Base-by-base conservation (phyloP, 2,888 invertebrate genomes). In the Thymelicus lineola region DNA sequence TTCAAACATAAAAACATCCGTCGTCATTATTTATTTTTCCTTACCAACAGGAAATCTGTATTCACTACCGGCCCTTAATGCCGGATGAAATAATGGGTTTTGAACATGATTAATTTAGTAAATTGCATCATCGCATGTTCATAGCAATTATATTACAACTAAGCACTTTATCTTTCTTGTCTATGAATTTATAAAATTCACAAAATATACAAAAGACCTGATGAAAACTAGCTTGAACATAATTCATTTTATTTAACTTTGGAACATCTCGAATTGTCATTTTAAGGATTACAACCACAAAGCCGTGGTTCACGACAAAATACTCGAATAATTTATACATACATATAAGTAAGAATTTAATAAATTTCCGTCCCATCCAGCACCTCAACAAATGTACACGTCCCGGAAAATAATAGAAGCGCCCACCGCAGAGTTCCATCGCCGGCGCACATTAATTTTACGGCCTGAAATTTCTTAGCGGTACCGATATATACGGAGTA, bases 381-480 rank as follows among this genome's bases (percentile, higher is more conserved):
- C 1, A 58, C 17, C 15, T 20, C 7, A 9, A 53, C 55, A n/a
- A 17, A 57, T 12, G 45, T 17, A 28, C 28, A 12, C 60, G 50
- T 69, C 68, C 71, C 46, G 71, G 72, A 68, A 75, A 68, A 76
- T 75, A 78, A 80, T 76, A 73, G 74, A 72, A 66, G 63, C 58
- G 72, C 75, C 80, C 76, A 78, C 79, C 80, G 74, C 72, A 74
- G 73, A 67, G 74, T 72, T 74, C 76, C 74, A 65, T 53, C 59
- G 62, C 35, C 17, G 42, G 75, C 75, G 75, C 76, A 77, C 81
- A 78, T 79, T 78, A 76, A 73, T 77, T 77, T 78, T 59, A 70
- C 58, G 42, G 77, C 68, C 72, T 71, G 71, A 73, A 72, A 77
- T 75, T 75, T 76, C 78, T 65, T 66, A 73, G 79, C 82, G 81